Conservation (phyloP, 2,888 invertebrate genomes). For the Apotomis turbidana region DNA sequence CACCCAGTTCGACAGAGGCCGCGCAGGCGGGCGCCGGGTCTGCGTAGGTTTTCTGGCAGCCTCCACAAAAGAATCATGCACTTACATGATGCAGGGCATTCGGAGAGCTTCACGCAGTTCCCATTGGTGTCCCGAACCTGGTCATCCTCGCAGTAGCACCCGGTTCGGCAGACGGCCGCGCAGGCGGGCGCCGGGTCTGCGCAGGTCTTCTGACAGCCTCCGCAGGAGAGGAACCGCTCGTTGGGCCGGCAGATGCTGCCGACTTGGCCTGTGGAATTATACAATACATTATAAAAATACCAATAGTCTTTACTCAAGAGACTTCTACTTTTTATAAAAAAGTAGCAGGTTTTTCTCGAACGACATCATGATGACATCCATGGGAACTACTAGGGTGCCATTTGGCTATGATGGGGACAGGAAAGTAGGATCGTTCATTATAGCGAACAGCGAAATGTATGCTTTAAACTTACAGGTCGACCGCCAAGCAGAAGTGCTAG, state of each 20-base stretch:
- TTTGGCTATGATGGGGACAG: no score
- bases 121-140: constrained; percentile 61
- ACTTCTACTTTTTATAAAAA: no score
- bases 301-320: no score
- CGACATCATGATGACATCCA: no score
- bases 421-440: no score
- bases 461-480: no score
- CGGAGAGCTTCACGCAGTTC: constrained; percentile 61
- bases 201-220: constrained; percentile 67
- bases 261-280: constrained; percentile 59
- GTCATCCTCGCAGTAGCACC: constrained; percentile 66
- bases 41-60: constrained; percentile 64
- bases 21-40: constrained; percentile 57
- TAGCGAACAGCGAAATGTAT: no score
- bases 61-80: constrained; percentile 48
- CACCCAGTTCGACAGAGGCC: constrained; percentile 64
- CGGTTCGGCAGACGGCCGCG: constrained; percentile 58
- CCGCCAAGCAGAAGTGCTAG: no score
- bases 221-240: constrained; percentile 64
- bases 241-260: constrained; percentile 59
- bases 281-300: no score
- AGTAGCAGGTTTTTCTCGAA: no score
- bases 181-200: constrained; percentile 61
- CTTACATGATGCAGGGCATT: constrained; percentile 63
- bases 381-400: no score